Percentiles rank a stretch among this genome's conserved stretches.
phyloP scores from a whole-genome alignment of 1,140 invertebrate genomes.

The Trichogramma pretiosum region DNA sequence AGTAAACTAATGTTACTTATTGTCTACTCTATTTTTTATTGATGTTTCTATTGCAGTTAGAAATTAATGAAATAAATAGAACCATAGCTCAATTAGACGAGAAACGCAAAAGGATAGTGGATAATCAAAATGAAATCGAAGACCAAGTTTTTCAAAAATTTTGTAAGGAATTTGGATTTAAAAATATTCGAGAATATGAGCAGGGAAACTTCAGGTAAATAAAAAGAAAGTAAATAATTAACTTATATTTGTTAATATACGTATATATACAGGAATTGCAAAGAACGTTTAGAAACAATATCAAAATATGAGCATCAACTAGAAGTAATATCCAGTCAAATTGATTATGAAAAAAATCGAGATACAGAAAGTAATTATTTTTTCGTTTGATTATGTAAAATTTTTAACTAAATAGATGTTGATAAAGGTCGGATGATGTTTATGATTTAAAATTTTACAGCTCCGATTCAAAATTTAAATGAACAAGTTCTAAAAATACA shows the following conservation, averaged over 20 bases:
- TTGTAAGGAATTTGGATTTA: constrained; percentile 79
- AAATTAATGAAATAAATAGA: constrained; percentile 27
- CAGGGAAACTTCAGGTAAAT: constrained; percentile 69
- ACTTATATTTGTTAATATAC: constrained; percentile 1
- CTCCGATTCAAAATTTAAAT: background rate
- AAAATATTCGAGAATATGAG: constrained; percentile 93
- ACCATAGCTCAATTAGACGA: constrained; percentile 31
- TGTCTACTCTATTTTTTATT: constrained; percentile 3
- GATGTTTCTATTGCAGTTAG: constrained; percentile 44
- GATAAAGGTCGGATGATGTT: too few relatives aligned
- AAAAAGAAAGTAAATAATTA: background rate
- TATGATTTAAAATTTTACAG: background rate
- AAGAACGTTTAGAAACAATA: constrained; percentile 74
- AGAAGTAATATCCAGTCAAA: constrained; percentile 79
- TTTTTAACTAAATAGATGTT: too few relatives aligned
- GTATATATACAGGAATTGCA: constrained; percentile 56
- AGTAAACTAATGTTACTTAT: constrained; percentile 3
- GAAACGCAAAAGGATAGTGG: constrained; percentile 76
- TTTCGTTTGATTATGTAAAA: too few relatives aligned
- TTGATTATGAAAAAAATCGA: constrained; percentile 84
- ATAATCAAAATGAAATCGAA: constrained; percentile 85
- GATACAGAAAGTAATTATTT: constrained; percentile 76
- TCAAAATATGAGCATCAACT: constrained; percentile 83
- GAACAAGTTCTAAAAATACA: constrained; percentile 7
- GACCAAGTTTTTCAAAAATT: constrained; percentile 87